Percentiles rank a stretch among this genome's conserved stretches.
These are phyloP conservation scores for Drosophila sordidula DNA, from an alignment of 2,888 invertebrate genomes.

Conservation along the genomic window DNA sequence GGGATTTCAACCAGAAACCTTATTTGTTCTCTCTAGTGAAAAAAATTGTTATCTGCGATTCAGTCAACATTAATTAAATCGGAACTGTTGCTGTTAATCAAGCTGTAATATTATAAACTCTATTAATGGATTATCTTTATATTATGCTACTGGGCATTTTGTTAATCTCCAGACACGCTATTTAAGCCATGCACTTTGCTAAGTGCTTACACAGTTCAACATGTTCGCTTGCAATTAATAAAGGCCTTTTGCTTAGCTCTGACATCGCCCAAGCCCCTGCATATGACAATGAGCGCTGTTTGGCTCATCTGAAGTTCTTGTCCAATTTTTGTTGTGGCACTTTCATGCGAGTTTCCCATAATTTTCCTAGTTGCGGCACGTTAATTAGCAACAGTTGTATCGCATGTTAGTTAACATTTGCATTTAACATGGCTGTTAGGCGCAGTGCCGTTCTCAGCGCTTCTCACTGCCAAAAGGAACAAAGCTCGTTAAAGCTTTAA, in stretches of 20 bases:
- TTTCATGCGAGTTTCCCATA: conserved; percentile 30
- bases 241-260: neutral
- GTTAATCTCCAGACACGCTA: conserved; percentile 21
- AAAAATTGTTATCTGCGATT: no score
- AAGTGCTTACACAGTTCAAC: conserved; percentile 3
- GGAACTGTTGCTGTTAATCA: neutral
- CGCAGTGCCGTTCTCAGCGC: conserved; percentile 22
- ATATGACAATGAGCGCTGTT: neutral
- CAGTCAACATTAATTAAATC: no score
- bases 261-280: no score
- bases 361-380: conserved; percentile 7
- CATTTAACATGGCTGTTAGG: conserved; percentile 27
- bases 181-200: neutral
- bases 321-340: conserved; percentile 15
- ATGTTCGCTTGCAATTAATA: conserved; percentile 15
- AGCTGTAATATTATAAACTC: neutral
- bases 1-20: no score
- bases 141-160: conserved; percentile 15
- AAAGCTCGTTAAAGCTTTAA: conserved; percentile 11
- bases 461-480: conserved; percentile 19
- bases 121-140: neutral
- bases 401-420: conserved; percentile 50
- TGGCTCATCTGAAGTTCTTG: neutral
- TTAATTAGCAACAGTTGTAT: conserved; percentile 30
- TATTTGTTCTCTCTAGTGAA: no score